These are phyloP conservation scores for Diorhabda elongata DNA, from an alignment of 1,140 invertebrate species.

Conservation along the genomic window DNA sequence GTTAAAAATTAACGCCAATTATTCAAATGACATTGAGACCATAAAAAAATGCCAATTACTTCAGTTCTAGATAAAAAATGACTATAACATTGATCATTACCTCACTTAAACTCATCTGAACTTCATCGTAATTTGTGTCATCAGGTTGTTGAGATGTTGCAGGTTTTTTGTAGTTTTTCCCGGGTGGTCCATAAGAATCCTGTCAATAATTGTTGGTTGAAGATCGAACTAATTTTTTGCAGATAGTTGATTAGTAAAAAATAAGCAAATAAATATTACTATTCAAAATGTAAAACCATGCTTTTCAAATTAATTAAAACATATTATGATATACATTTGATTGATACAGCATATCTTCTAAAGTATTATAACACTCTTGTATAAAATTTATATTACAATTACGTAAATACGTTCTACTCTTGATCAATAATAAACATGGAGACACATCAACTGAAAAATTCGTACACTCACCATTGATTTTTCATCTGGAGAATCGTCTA, in stretches of 20 bases:
- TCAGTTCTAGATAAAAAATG: too few relatives aligned
- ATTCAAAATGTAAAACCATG: constrained; percentile 3
- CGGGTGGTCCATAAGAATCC: constrained; percentile 28
- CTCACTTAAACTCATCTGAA: constrained; percentile 59
- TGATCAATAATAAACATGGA: not conserved
- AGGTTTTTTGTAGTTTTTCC: constrained; percentile 27
- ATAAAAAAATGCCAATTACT: too few relatives aligned
- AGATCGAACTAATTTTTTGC: constrained; percentile 40
- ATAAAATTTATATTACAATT: too few relatives aligned
- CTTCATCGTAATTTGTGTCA: constrained; percentile 55
- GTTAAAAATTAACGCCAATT: too few relatives aligned
- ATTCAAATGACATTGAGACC: too few relatives aligned
- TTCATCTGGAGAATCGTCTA: constrained; percentile 49
- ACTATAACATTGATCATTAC: constrained; percentile 40
- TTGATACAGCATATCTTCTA: too few relatives aligned
- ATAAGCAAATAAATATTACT: not conserved
- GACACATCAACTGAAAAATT: not conserved
- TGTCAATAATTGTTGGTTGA: constrained; percentile 40
- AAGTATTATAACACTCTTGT: too few relatives aligned
- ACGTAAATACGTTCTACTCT: not conserved
- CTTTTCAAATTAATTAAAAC: too few relatives aligned
- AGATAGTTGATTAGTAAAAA: constrained; percentile 26
- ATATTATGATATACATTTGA: too few relatives aligned
- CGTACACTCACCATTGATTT: constrained; percentile 33
- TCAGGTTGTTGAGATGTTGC: constrained; percentile 16